These are phyloP conservation scores for Augiades crinisus DNA, from an alignment of 2,888 invertebrate genomes.

Conservation along the genomic window DNA sequence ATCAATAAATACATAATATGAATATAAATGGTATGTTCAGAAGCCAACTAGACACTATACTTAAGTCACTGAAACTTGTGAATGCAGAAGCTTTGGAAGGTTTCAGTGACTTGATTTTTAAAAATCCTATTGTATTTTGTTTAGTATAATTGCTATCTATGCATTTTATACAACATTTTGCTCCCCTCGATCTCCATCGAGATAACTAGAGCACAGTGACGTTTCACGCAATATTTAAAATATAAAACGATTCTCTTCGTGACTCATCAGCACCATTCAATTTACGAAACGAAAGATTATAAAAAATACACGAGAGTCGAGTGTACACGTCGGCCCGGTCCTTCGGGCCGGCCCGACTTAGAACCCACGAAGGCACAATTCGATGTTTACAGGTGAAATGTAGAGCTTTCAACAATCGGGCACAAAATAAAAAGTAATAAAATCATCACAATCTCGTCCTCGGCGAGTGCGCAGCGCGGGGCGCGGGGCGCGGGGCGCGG, in stretches of 20 bases:
- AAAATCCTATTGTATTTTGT: no score
- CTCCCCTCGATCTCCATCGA: no score
- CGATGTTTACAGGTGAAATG: conserved; percentile 18
- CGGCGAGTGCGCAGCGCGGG: conserved; percentile 22
- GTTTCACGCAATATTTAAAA: conserved; percentile 3
- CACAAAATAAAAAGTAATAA: conserved; percentile 47
- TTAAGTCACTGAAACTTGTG: no score
- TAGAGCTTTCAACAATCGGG: conserved; percentile 33
- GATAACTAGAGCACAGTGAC: neutral
- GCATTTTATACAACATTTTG: no score
- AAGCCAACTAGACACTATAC: no score
- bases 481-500: conserved; percentile 20
- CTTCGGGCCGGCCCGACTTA: conserved; percentile 18
- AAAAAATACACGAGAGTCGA: conserved; percentile 19
- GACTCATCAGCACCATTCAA: conserved; percentile 32
- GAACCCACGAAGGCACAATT: conserved; percentile 4
- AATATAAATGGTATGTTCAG: no score
- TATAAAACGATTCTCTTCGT: conserved; percentile 29
- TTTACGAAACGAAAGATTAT: conserved; percentile 22
- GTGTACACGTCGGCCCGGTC: conserved; percentile 2
- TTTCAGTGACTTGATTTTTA: no score
- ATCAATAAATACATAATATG: no score
- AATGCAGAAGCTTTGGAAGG: no score
- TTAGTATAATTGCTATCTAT: no score
- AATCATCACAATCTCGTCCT: conserved; percentile 26